phyloP scores from a whole-genome alignment of 2,888 invertebrate species.

The Ormyrus nitidulus region DNA sequence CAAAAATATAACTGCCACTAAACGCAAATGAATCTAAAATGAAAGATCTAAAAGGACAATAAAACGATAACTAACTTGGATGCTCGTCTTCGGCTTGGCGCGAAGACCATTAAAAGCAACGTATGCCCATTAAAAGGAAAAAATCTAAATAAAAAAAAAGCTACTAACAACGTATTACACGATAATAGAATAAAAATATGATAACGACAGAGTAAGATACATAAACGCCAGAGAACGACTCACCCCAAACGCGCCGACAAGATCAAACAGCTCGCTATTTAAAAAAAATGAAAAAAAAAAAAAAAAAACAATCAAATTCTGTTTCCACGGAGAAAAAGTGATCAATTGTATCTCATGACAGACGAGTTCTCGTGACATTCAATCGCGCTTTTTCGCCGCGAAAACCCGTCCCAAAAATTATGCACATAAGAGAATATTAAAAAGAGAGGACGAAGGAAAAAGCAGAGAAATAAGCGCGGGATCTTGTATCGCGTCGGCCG shows the following conservation, averaged over 20 bases:
- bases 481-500: conserved; percentile 33
- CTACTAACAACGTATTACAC: not conserved
- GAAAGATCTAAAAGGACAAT: conserved; percentile 14
- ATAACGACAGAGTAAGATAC: not conserved
- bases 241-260: conserved; percentile 35
- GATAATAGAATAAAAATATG: conserved; percentile 10
- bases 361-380: not conserved
- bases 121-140: conserved; percentile 4
- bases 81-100: not conserved
- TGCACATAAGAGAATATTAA: not conserved
- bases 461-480: conserved; percentile 6
- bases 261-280: conserved; percentile 4
- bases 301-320: not conserved
- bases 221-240: conserved; percentile 30
- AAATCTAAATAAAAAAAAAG: not conserved
- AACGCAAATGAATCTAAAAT: conserved; percentile 34
- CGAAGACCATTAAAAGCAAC: conserved; percentile 4
- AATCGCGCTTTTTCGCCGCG: not conserved
- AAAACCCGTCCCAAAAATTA: not conserved
- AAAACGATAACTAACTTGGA: not conserved
- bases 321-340: not conserved
- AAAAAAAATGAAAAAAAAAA: not conserved
- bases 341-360: not conserved
- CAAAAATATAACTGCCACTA: not conserved
- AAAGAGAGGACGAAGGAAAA: not conserved